phyloP scores from a whole-genome alignment of 1,140 invertebrate species.

The Colletes latitarsis region DNA sequence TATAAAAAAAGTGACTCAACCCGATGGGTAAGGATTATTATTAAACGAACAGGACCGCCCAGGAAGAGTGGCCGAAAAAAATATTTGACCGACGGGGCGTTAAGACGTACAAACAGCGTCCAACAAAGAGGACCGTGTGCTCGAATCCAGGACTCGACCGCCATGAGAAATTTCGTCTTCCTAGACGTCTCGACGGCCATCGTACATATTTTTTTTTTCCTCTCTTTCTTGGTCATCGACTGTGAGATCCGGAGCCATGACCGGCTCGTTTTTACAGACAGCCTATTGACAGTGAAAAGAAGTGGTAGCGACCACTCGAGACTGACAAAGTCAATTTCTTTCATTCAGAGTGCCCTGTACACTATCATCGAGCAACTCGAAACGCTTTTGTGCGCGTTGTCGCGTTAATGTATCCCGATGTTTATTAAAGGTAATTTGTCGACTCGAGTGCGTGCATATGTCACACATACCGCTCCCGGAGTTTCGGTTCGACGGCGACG shows the following conservation, averaged over 20 bases:
- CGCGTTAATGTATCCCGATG: conserved; percentile 3
- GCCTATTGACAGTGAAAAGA: conserved; percentile 53
- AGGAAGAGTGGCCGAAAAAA: too few species aligned
- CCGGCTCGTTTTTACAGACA: conserved; percentile 47
- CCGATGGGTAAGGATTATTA: too few species aligned
- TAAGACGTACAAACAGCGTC: too few species aligned
- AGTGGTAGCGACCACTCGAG: conserved; percentile 45
- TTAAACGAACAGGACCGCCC: too few species aligned
- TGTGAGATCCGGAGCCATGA: conserved; percentile 14
- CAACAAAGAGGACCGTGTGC: too few species aligned
- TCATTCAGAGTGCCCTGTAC: conserved; percentile 38
- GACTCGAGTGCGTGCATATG: background rate
- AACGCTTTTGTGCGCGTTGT: conserved; percentile 37
- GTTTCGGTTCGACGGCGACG: background rate
- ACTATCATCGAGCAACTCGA: conserved; percentile 40
- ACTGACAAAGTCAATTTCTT: conserved; percentile 58
- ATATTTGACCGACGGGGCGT: too few species aligned
- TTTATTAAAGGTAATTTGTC: conserved; percentile 49
- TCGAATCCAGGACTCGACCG: background rate
- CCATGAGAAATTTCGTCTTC: conserved; percentile 3
- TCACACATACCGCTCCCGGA: background rate
- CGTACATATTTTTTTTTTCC: background rate
- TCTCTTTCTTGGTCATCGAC: background rate
- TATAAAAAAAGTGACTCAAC: too few species aligned
- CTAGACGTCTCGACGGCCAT: background rate